Conservation (phyloP, 2,888 invertebrate genomes). For the Cryptus armator region DNA sequence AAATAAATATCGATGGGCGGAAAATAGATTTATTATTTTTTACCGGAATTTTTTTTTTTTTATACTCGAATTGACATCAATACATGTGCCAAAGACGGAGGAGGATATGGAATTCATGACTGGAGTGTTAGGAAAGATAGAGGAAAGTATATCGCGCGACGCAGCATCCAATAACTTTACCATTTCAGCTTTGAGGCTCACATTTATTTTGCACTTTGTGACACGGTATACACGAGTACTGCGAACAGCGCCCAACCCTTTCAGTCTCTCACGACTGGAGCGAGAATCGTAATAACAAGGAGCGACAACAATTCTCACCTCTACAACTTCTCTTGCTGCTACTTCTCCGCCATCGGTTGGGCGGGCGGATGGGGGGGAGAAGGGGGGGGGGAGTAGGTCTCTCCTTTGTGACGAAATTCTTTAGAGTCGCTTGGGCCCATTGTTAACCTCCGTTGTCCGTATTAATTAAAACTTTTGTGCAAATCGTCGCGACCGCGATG, state of each 20-base stretch:
- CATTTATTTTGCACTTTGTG: slow-evolving; percentile 14
- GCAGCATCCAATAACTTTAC: slow-evolving; percentile 50
- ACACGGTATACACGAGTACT: slow-evolving; percentile 22
- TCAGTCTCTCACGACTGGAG: slow-evolving; percentile 13
- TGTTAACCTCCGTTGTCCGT: slow-evolving; percentile 74
- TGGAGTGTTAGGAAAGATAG: not conserved
- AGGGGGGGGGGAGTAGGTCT: not conserved
- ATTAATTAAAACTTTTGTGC: slow-evolving; percentile 81
- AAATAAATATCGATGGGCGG: not conserved
- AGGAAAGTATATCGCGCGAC: not conserved
- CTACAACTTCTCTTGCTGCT: slow-evolving; percentile 19
- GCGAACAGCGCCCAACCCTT: slow-evolving; percentile 3
- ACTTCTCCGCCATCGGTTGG: slow-evolving; percentile 47
- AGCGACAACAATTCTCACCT: slow-evolving; percentile 80
- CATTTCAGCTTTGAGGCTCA: slow-evolving; percentile 51
- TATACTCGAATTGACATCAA: not conserved
- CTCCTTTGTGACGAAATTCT: slow-evolving; percentile 64
- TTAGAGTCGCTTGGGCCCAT: slow-evolving; percentile 58
- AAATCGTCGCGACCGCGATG: slow-evolving; percentile 43
- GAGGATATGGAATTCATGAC: not conserved
- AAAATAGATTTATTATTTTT: not conserved
- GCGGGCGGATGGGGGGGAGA: no score
- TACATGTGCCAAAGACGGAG: not conserved
- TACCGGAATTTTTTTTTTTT: no score
- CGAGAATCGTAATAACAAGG: slow-evolving; percentile 80